A percentile compares a stretch with the other conserved stretches of the same genome.
phyloP scores from a whole-genome alignment of 1,140 invertebrate genomes.

The Papilio glaucus region DNA sequence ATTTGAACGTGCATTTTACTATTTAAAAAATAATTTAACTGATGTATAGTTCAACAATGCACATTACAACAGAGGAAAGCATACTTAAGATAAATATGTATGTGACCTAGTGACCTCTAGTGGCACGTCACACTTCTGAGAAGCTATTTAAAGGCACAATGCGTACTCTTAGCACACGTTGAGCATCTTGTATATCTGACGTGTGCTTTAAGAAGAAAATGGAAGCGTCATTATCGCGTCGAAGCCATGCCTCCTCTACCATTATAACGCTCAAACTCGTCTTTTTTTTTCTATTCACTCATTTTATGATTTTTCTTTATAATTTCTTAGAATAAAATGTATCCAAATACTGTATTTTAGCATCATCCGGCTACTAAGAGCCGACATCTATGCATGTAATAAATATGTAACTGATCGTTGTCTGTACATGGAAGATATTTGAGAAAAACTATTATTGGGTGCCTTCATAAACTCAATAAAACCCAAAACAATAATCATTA shows the following conservation, averaged over 20 bases:
- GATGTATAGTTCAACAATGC: background rate
- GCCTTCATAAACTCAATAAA: no score
- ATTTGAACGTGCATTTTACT: no score
- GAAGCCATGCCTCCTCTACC: background rate
- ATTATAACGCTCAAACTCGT: background rate
- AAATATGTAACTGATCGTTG: no score
- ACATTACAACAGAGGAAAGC: background rate
- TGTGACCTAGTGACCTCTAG: constrained; percentile 7
- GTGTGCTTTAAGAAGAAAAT: background rate
- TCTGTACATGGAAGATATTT: no score
- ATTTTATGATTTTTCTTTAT: background rate
- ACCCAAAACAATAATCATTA: no score
- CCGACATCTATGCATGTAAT: no score
- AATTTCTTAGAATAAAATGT: background rate
- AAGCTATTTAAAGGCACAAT: background rate
- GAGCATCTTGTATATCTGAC: background rate
- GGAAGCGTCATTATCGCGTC: background rate
- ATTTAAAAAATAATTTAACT: no score
- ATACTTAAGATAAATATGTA: background rate
- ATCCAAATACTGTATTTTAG: background rate
- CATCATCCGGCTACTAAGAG: no score
- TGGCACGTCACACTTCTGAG: background rate
- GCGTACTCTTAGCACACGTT: background rate
- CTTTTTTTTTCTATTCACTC: background rate
- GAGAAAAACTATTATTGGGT: no score